A percentile compares a stretch with the other conserved stretches of the same genome.
These are phyloP conservation scores for Zosterops japonicus DNA, from an alignment of 2,113 vertebrate genomes.

Conservation along the genomic window DNA sequence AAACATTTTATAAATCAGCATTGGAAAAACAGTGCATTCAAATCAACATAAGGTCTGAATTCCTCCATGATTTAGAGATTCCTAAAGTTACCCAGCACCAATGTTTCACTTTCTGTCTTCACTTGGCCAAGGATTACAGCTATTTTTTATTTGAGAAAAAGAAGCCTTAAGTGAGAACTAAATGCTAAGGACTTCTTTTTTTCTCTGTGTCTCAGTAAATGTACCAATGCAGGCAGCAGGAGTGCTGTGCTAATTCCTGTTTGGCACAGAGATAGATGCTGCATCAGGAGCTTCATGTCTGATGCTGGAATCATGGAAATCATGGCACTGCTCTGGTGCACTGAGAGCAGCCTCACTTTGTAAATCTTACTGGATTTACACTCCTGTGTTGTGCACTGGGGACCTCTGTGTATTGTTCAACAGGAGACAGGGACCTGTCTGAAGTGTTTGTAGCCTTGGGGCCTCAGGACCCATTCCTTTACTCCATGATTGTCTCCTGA, in stretches of 20 bases:
- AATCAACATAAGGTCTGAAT: background rate
- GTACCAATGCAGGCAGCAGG: background rate
- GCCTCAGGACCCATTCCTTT: background rate
- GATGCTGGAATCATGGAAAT: rapidly evolving
- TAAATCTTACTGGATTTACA: background rate
- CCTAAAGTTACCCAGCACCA: background rate
- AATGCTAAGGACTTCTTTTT: background rate
- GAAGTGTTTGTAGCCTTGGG: background rate
- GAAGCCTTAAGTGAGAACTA: background rate
- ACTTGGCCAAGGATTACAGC: background rate
- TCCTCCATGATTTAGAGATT: background rate
- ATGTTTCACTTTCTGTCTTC: background rate
- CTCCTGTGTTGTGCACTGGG: background rate
- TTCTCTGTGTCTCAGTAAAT: background rate
- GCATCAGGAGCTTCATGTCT: background rate
- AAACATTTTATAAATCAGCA: background rate
- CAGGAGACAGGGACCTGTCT: background rate
- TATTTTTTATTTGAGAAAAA: background rate
- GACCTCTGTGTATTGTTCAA: background rate
- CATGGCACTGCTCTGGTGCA: background rate
- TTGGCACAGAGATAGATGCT: background rate
- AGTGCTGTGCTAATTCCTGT: background rate
- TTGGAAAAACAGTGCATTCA: background rate
- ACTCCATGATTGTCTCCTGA: background rate
- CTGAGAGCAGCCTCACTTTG: background rate